These are phyloP conservation scores for Hypolimnas misippus DNA, from an alignment of 2,888 invertebrate species.

Conservation along the genomic window DNA sequence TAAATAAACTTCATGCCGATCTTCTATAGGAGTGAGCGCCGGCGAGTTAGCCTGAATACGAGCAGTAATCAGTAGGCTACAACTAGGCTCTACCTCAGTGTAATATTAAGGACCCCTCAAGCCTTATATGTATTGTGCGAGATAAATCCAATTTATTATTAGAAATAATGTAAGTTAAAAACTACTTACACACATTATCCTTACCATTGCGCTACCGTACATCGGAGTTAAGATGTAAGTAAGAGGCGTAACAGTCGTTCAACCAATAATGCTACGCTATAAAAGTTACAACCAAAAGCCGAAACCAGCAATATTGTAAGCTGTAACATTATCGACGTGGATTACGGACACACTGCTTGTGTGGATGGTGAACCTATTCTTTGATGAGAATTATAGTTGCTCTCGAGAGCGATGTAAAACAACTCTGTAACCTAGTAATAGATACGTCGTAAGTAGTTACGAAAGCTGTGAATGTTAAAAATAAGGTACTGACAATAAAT, in stretches of 20 bases:
- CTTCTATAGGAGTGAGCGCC: too few species aligned
- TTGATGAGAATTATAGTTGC: too few species aligned
- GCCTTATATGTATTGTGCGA: background rate
- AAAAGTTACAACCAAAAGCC: constrained; percentile 21
- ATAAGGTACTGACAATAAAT: too few species aligned
- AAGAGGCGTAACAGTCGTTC: constrained; percentile 4
- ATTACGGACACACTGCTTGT: background rate
- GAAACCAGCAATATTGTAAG: constrained; percentile 15
- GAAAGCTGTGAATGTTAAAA: too few species aligned
- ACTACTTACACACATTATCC: background rate
- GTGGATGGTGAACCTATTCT: background rate
- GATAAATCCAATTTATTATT: background rate
- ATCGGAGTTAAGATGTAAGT: background rate
- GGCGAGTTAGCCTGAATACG: too few species aligned
- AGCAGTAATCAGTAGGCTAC: too few species aligned
- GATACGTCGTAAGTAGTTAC: too few species aligned
- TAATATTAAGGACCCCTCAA: background rate
- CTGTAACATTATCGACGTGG: background rate
- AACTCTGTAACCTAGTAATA: too few species aligned
- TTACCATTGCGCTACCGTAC: background rate
- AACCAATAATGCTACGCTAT: constrained; percentile 23
- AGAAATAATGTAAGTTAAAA: background rate
- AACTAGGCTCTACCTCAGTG: too few species aligned
- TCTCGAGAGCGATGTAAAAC: too few species aligned
- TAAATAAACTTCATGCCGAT: too few species aligned